Evolutionary conservation across 2,113 vertebrate genomes (phyloP).

Genomic region (Ochotona princeps): DNA sequence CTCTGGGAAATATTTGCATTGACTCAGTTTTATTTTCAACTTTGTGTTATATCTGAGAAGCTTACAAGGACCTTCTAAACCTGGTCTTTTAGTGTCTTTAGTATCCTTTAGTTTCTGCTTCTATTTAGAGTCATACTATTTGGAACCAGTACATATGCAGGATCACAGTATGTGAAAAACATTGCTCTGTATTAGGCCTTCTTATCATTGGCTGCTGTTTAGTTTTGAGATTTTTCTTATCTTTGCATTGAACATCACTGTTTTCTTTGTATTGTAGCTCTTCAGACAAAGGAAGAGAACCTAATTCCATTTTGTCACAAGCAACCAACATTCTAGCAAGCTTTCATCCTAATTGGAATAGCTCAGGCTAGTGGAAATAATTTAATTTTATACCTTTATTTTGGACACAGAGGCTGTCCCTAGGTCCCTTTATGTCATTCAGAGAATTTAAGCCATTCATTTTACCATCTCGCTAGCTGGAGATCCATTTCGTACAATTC

Average conservation of each 20-base stretch:
- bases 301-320: slow-evolving; percentile 36
- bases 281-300: slow-evolving; percentile 48
- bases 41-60: background rate
- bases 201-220: background rate
- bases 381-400: slow-evolving; percentile 44
- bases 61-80: background rate
- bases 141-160: background rate
- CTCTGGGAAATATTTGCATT: background rate
- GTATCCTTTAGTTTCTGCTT: background rate
- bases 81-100: background rate
- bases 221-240: background rate
- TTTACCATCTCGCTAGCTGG: background rate
- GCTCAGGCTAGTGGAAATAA: slow-evolving; percentile 36
- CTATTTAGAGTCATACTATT: background rate
- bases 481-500: background rate
- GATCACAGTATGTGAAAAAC: background rate
- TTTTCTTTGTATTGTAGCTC: background rate
- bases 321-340: slow-evolving; percentile 33
- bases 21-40: background rate
- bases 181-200: background rate
- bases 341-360: slow-evolving; percentile 43
- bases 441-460: slow-evolving; percentile 23
- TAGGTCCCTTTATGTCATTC: background rate
- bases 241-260: slow-evolving; percentile 40
- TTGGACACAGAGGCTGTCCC: slow-evolving; percentile 19